Base-by-base conservation (phyloP, 2,888 invertebrate genomes). In the Pandemis cinnamomeana region DNA sequence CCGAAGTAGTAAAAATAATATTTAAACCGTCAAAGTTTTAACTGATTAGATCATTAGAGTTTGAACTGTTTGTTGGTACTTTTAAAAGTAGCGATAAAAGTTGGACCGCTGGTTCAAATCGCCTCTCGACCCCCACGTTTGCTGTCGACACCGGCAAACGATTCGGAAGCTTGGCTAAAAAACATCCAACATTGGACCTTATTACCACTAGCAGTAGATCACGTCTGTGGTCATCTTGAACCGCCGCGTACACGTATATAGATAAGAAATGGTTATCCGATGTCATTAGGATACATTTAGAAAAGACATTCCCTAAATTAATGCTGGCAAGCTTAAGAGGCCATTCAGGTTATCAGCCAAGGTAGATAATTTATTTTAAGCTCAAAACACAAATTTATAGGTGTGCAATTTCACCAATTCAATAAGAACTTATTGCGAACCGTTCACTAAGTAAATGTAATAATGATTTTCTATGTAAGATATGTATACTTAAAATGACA, bases 61-160 rank as follows among this genome's bases (percentile, higher is more conserved):
- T 11, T 46, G 55, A 67, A 20, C 36, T 67, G 42, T 64, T 51
- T 53, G 63, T 51, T 42, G 55, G n/a, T 70, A 69, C 75, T 81
- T 84, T 80, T 78, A 78, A 83, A 83, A 84, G 79, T 80, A 75
- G 78, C 80, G 82, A 84, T 83, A 83, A 80, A 78, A 81, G 79
- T 84, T 81, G 67, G 78, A 78, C 79, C 76, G 79, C 51, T 72
- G 71, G 78, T 62, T 71, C 71, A 72, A 83, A 82, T 81, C 79
- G 78, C 67, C 70, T 79, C 66, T 69, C 77, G 78, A 79, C 76
- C 80, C 77, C 66, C 83, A 81, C 84, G 83, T 80, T 78, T 80
- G 77, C 77, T 77, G 79, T 78, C 77, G 42, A 44, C 60, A 42
- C 53, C n/a, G 60, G 48, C 48, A 58, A 41, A 36, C 69, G 41